Base-by-base conservation (phyloP, 2,797 vertebrate genomes). In the Helarctos malayanus region DNA sequence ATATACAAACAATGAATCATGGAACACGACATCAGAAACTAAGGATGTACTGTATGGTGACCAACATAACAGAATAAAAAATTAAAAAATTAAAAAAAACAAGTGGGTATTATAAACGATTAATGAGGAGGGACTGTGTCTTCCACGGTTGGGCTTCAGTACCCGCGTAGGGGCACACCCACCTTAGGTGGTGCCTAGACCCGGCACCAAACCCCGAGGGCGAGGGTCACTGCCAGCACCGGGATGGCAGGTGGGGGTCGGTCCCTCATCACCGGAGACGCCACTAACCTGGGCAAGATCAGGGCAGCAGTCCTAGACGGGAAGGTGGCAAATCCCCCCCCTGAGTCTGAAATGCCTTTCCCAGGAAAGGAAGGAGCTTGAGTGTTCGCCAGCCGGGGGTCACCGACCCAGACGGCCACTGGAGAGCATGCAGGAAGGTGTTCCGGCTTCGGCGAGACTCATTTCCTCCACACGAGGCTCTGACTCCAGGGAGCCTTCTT, bases 161-260 rank as follows among this genome's bases (percentile, higher is more conserved):
- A 11, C n/a, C n/a, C 18, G 0, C 18, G n/a, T 35, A 18, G 65
- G 18, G 2, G 65, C 65, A 11, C n/a, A 35, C 65, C n/a, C 19
- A 9, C 65, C n/a, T 68, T 35, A 21, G 18, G 65, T 5, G n/a
- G n/a, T 9, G 18, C 65, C 52, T 52, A 15, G 52, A 16, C 16
- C 0, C 18, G 0, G n/a, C 11, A 14, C 6, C 15, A 5, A 13
- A 10, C 32, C 75, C 11, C 4, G 2, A 10, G 27, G 2, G 23
- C 0, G 1, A n/a, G 7, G 47, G 85, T 19, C 2, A 4, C 4
- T 15, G 18, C 32, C 13, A 1, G 2, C 45, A 15, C 41, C 3
- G 41, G 14, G 35, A 19, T 8, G 10, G 71, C 71, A 25, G 23
- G 27, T 0, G 12, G 6, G 54, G 35, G 45, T 12, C 3, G 12